Base-by-base conservation (phyloP, 2,113 vertebrate species). In the Callorhinus ursinus region DNA sequence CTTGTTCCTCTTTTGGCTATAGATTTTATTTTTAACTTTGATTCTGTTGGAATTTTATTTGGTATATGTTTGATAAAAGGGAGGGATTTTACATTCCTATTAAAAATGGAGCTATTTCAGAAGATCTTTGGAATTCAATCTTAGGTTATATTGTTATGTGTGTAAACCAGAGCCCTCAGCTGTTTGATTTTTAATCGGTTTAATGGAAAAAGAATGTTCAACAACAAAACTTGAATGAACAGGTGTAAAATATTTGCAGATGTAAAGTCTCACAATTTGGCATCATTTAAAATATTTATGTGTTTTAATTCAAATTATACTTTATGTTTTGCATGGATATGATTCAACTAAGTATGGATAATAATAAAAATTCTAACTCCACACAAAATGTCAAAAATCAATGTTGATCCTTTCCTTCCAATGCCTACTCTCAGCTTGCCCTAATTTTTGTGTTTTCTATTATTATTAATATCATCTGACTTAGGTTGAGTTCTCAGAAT, bases 21-120 rank as follows among this genome's bases (percentile, higher is more conserved):
- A n/a, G 33, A 69, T 89, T 74, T 85, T 69, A 69, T 36, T 69
- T 69, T 69, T 69, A 69, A 90, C 63, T 93, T 67, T 26, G 24
- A 71, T 22, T 57, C 59, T 90, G 19, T 61, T 93, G 24, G 22
- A 84, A n/a, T 96, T 87, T 83, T 88, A 87, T 93, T 95, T 72
- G 24, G 0, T 36, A 1, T 42, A 51, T 57, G 19, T 57, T 88
- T 77, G 22, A 71, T 76, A 82, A 86, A 77, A 84, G 18, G 6
- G 15, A 90, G 8, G 12, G 33, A 65, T 67, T 90, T 71, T 59
- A 81, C n/a, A n/a, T 67, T 81, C 36, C 4, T 57, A 6, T 77
- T 83, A 39, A 77, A 96, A 90, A 46, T 26, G 3, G 21, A 86
- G 28, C 2, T 33, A 61, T 80, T 85, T 33, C 22, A 74, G 42